Base-by-base conservation (phyloP, 2,797 vertebrate genomes). In the Sternotherus odoratus region DNA sequence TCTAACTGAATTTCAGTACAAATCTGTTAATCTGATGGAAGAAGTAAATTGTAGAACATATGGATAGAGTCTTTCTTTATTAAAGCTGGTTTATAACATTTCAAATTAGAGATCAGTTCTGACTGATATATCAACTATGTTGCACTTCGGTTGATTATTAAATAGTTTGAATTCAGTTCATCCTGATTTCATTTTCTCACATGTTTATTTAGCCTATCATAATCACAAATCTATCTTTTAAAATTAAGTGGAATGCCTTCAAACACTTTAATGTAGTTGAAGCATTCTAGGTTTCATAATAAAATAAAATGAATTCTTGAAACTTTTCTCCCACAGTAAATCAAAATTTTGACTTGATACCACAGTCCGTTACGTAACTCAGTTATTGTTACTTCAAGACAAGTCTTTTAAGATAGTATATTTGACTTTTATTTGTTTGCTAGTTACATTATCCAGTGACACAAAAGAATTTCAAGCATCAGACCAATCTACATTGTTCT, bases 11-110 rank as follows among this genome's bases (percentile, higher is more conserved):
- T 92, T 96, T 93, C 79, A 93, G 63, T 82, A 87, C 33, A 95
- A 90, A 96, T 93, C 85, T 97, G 80, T 96, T 97, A 90, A 96
- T 97, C 95, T 96, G 95, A 72, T 93, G 81, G 89, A 92, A 93
- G 88, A 86, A 88, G 69, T 90, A 94, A 96, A 96, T 95, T 89
- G 88, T 33, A 90, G 79, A 92, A 92, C 94, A 94, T 93, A 79
- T 81, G 89, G 90, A 53, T 56, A 82, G 77, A 83, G 90, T 89
- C 89, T 93, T 92, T 93, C 90, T 89, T 83, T 95, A 77, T 88
- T 96, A 94, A 94, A 90, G 66, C 85, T 92, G 83, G 30, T 91
- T 95, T 92, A 75, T 86, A 85, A 72, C 74, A 87, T 88, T 74
- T 86, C 53, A 75, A 53, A 2, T 6, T 15, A 49, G 66, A 83